phyloP scores from a whole-genome alignment of 2,113 vertebrate species.

The Lathamus discolor region DNA sequence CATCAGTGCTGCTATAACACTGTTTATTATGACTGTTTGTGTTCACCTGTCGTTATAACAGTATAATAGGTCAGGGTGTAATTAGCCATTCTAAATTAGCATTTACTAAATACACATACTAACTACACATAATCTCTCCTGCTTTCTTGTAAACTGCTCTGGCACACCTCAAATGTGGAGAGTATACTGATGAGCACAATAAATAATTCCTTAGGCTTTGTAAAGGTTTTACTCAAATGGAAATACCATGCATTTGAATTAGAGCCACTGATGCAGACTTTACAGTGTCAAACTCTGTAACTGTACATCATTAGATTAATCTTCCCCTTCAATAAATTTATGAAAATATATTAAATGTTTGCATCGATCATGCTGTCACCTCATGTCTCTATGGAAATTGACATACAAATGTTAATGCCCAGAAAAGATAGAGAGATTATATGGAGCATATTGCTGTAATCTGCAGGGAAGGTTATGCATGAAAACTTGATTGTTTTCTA shows the following conservation, averaged over 20 bases:
- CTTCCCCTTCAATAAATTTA: neutral
- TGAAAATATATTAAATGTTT: neutral
- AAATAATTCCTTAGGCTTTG: neutral
- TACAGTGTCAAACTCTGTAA: neutral
- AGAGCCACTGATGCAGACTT: neutral
- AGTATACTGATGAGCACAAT: neutral
- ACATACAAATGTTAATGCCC: neutral
- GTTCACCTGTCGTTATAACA: neutral
- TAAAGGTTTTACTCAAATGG: slow-evolving; percentile 1
- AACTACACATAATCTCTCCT: neutral
- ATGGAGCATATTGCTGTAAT: neutral
- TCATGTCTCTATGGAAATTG: neutral
- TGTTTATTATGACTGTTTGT: neutral
- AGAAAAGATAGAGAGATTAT: neutral
- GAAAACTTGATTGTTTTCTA: neutral
- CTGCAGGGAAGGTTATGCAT: neutral
- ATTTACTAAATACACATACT: neutral
- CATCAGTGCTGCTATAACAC: neutral
- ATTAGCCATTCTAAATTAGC: slow-evolving; percentile 26
- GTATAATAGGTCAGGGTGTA: neutral
- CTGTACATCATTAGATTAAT: neutral
- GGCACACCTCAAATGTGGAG: neutral
- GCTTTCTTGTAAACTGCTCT: neutral
- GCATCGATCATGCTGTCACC: neutral
- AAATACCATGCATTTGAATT: neutral